These are phyloP conservation scores for Ormyrus labotus DNA, from an alignment of 2,888 invertebrate species.

Conservation along the genomic window DNA sequence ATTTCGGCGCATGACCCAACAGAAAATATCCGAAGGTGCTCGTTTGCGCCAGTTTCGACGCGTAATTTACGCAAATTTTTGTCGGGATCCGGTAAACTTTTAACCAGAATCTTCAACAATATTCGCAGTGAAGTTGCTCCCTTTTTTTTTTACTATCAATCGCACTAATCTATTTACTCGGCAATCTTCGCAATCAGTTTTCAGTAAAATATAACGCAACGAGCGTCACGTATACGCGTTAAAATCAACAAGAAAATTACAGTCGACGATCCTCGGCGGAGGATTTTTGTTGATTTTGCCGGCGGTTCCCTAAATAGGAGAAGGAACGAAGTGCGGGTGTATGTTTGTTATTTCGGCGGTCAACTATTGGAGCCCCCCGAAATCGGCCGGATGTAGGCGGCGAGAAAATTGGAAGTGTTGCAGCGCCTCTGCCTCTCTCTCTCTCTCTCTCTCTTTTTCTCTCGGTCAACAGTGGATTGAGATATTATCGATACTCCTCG, in stretches of 20 bases:
- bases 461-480: conserved; percentile 36
- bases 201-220: too few relatives aligned
- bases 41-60: too few relatives aligned
- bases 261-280: not conserved
- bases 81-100: too few relatives aligned
- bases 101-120: too few relatives aligned
- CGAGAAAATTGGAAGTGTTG: conserved; percentile 42
- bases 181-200: too few relatives aligned
- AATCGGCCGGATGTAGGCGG: conserved; percentile 51
- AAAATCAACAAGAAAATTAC: conserved; percentile 28
- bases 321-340: conserved; percentile 9
- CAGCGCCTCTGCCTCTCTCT: conserved; percentile 1
- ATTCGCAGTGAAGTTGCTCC: too few relatives aligned
- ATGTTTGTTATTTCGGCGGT: conserved; percentile 33
- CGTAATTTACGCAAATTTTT: too few relatives aligned
- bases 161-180: too few relatives aligned
- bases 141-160: too few relatives aligned
- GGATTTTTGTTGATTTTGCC: conserved; percentile 18
- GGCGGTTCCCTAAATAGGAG: conserved; percentile 12
- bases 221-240: not conserved
- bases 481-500: conserved; percentile 40
- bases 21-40: too few relatives aligned
- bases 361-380: conserved; percentile 15
- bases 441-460: conserved; percentile 6
- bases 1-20: too few relatives aligned